Evolutionary conservation across 2,888 invertebrate species (phyloP).

Genomic region (Cosmorhoe ocellata): DNA sequence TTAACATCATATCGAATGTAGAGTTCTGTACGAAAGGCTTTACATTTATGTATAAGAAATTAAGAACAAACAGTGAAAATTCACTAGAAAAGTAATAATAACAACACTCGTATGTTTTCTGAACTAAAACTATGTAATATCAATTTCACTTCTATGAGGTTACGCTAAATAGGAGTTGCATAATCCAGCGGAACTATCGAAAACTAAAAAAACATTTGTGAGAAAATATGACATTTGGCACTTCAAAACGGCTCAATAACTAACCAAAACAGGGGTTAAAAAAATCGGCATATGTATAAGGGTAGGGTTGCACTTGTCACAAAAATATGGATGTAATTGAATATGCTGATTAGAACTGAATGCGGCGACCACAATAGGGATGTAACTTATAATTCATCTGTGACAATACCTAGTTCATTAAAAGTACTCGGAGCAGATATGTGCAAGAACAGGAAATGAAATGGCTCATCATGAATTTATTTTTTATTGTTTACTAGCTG

Average conservation of each 20-base stretch:
- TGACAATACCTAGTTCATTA: constrained; percentile 71
- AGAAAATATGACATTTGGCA: constrained; percentile 13
- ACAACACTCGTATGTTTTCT: too few species aligned
- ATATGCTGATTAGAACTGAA: constrained; percentile 69
- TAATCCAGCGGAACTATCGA: too few species aligned
- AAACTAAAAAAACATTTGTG: not conserved
- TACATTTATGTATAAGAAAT: too few species aligned
- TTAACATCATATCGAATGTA: too few species aligned
- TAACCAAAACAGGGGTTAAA: constrained; percentile 30
- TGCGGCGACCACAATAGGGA: constrained; percentile 34
- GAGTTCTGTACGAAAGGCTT: too few species aligned
- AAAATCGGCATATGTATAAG: constrained; percentile 64
- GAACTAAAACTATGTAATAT: too few species aligned
- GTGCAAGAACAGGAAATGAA: constrained; percentile 28
- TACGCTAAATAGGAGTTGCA: too few species aligned
- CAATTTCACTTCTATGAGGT: too few species aligned
- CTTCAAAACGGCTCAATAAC: constrained; percentile 14
- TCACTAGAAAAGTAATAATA: too few species aligned
- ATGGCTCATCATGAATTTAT: too few species aligned
- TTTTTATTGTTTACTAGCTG: too few species aligned
- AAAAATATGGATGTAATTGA: constrained; percentile 69
- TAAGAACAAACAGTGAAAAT: too few species aligned
- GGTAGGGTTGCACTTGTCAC: constrained; percentile 65
- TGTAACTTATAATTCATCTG: constrained; percentile 34
- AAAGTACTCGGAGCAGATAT: constrained; percentile 49